Evolutionary conservation across 1,140 invertebrate species (phyloP).

Genomic region (Adoxophyes honmai): DNA sequence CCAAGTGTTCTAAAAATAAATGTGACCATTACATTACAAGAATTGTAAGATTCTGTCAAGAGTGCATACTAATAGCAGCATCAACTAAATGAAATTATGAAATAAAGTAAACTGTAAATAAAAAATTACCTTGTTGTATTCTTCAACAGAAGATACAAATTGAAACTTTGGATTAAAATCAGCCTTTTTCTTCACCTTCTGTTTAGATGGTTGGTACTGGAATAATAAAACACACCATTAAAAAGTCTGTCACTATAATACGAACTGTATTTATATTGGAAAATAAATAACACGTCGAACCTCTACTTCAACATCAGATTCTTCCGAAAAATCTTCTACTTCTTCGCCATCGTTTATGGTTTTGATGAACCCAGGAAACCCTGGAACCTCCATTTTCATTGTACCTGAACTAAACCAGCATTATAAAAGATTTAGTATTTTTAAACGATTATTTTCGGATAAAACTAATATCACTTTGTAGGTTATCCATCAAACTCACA

Average conservation of each 20-base stretch:
- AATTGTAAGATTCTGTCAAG: conserved; percentile 5
- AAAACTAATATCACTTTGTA: conserved; percentile 16
- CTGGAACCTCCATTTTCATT: conserved; percentile 36
- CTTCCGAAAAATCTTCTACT: conserved; percentile 86
- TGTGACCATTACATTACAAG: too few relatives aligned
- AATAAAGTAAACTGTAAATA: neutral
- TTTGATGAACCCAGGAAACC: conserved; percentile 58
- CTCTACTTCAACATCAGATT: conserved; percentile 89
- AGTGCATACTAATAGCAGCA: neutral
- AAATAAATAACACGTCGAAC: conserved; percentile 69
- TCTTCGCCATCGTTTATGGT: conserved; percentile 89
- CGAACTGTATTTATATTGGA: neutral
- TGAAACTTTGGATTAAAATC: conserved; percentile 87
- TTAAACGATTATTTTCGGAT: too few relatives aligned
- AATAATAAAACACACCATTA: conserved; percentile 29
- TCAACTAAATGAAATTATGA: too few relatives aligned
- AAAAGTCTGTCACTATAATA: conserved; percentile 17
- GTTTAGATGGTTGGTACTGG: conserved; percentile 88
- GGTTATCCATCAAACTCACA: conserved; percentile 41
- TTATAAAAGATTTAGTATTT: conserved; percentile 22
- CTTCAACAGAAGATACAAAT: conserved; percentile 84
- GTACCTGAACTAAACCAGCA: neutral
- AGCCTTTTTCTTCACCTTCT: conserved; percentile 83
- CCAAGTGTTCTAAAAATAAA: conserved; percentile 86
- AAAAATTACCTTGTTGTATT: conserved; percentile 82